Percentiles rank a stretch among this genome's conserved stretches.
phyloP scores from a whole-genome alignment of 2,113 vertebrate species.

The Axis porcinus region DNA sequence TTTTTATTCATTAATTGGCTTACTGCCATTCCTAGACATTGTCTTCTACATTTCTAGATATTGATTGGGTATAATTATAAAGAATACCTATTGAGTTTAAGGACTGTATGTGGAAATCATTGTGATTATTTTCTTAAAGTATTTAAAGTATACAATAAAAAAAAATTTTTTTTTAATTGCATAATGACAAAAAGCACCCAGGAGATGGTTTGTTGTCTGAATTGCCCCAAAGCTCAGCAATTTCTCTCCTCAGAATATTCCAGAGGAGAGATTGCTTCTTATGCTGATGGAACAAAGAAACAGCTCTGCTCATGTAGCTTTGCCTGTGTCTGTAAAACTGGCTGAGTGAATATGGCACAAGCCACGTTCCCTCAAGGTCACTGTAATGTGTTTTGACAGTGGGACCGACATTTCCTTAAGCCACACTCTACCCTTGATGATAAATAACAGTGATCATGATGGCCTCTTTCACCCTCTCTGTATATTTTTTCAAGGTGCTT shows the following conservation, averaged over 20 bases:
- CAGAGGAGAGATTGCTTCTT: not conserved
- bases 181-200: not conserved
- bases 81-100: not conserved
- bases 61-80: not conserved
- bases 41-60: not conserved
- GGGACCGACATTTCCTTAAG: not conserved
- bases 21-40: not conserved
- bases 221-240: not conserved
- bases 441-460: not conserved
- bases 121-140: constrained; percentile 2
- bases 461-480: not conserved
- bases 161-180: not conserved
- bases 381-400: not conserved
- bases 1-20: not conserved
- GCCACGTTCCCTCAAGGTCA: not conserved
- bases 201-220: not conserved
- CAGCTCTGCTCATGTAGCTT: not conserved
- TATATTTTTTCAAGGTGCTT: not conserved
- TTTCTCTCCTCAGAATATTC: not conserved
- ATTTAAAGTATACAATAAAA: not conserved
- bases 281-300: not conserved
- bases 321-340: not conserved
- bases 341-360: not conserved
- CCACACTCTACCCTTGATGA: not conserved
- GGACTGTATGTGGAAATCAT: not conserved